Evolutionary conservation across 2,113 vertebrate genomes (phyloP).

Genomic region (Nerophis lumbriciformis): DNA sequence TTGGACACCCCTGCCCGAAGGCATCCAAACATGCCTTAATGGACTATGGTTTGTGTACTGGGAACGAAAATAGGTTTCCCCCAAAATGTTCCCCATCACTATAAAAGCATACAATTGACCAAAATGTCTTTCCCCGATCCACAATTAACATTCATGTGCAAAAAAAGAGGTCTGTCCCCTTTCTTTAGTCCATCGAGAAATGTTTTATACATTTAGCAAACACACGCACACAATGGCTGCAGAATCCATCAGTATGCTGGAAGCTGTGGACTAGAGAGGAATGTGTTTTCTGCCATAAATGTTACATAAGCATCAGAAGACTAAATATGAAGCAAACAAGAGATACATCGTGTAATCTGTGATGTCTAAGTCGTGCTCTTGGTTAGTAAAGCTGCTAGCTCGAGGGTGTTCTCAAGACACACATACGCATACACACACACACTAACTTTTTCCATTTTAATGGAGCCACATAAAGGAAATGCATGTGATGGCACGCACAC

Average conservation of each 20-base stretch:
- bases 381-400: background rate
- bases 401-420: slow-evolving; percentile 19
- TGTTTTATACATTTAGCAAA: background rate
- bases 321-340: slow-evolving; percentile 20
- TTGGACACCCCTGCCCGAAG: too few relatives aligned
- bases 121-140: too few relatives aligned
- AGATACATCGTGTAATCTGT: slow-evolving; percentile 14
- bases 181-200: background rate
- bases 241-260: slow-evolving; percentile 60
- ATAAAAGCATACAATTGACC: too few relatives aligned
- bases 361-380: slow-evolving; percentile 13
- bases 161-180: background rate
- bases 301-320: slow-evolving; percentile 50
- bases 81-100: too few relatives aligned
- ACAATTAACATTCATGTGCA: too few relatives aligned
- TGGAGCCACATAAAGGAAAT: slow-evolving; percentile 15
- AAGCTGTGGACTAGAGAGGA: slow-evolving; percentile 46
- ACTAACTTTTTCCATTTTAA: slow-evolving; percentile 16
- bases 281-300: slow-evolving; percentile 44
- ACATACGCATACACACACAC: slow-evolving; percentile 26
- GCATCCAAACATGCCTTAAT: too few relatives aligned
- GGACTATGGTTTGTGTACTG: too few relatives aligned
- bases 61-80: too few relatives aligned
- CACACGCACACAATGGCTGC: slow-evolving; percentile 23
- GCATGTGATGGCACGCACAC: slow-evolving; percentile 13